Evolutionary conservation across 2,797 vertebrate genomes (phyloP).

Genomic region (Chrosomus eos): DNA sequence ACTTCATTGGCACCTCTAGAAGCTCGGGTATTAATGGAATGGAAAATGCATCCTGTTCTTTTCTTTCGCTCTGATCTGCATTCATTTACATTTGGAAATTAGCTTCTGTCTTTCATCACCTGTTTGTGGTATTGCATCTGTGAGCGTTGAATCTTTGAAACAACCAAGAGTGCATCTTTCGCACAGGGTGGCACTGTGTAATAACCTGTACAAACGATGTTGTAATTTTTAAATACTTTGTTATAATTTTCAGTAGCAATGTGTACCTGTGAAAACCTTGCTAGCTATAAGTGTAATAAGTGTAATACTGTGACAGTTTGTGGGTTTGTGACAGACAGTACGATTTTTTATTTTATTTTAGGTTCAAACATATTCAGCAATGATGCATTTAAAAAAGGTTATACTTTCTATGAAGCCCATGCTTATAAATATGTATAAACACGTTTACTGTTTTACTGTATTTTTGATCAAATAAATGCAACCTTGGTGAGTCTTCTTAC

Average conservation of each 20-base stretch:
- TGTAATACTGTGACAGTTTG: too few species aligned
- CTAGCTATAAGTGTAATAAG: background rate
- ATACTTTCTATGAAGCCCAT: too few species aligned
- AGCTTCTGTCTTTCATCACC: constrained; percentile 47
- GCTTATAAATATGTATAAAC: too few species aligned
- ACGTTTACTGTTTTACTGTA: background rate
- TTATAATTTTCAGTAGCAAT: background rate
- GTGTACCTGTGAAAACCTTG: background rate
- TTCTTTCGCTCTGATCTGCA: constrained; percentile 42
- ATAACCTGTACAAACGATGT: background rate
- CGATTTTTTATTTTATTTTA: background rate
- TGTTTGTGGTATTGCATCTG: constrained; percentile 22
- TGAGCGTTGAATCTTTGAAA: background rate
- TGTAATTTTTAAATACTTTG: background rate
- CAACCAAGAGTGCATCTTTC: background rate
- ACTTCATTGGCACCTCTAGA: constrained; percentile 34
- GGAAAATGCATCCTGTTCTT: constrained; percentile 44
- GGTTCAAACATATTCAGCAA: background rate
- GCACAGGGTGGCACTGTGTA: background rate
- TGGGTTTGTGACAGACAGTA: too few species aligned
- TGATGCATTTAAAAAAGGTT: background rate
- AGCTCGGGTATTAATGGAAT: constrained; percentile 32
- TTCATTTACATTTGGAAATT: constrained; percentile 54
- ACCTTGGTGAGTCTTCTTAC: background rate
- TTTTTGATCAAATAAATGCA: background rate